Base-by-base conservation (phyloP, 2,113 vertebrate species). In the Tragulus kanchil region DNA sequence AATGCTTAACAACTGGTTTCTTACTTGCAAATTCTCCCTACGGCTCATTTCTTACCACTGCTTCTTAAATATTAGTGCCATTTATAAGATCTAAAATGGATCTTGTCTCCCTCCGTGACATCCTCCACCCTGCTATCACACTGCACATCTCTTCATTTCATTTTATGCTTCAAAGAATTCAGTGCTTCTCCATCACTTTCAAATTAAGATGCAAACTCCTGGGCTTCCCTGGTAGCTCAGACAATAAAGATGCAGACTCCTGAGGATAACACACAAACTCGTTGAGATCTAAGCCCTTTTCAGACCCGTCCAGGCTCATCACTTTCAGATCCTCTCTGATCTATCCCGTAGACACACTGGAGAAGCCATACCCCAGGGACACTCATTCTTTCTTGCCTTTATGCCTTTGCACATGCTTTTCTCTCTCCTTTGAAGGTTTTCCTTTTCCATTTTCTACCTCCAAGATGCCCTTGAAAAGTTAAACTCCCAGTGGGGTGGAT, bases 11-110 rank as follows among this genome's bases (percentile, higher is more conserved):
- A 88, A 87, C 59, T 84, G 14, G 1, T n/a, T 83, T 56, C 10
- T 79, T 89, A 50, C 67, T 52, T 83, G 23, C 31, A 75, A 62
- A 54, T 16, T 62, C 4, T 89, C 5, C 25, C 6, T 54, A 14
- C 3, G 6, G 0, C 4, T 54, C 3, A 3, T n/a, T 13, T 62
- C 52, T 85, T 52, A 61, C 5, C 17, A 23, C 16, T 31, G 2
- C 56, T 69, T 78, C 48, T 54, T 82, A 88, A 82, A n/a, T 58
- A 48, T 0, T 6, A 69, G 9, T 81, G 36, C 45, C 1, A 52
- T 94, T 64, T 56, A 54, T 19, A 26, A 79, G 90, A 5, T 67
- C 11, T 4, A 31, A 26, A 14, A 36, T 52, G 3, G 5, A 65
- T 48, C 61, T 86, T 9, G 1, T 1, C 14, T 85, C 6, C 12